Evolutionary conservation across 2,797 vertebrate genomes (phyloP), one percentile per base, ranked within the genome.

Genomic region (Rhinophrynus dorsalis): DNA sequence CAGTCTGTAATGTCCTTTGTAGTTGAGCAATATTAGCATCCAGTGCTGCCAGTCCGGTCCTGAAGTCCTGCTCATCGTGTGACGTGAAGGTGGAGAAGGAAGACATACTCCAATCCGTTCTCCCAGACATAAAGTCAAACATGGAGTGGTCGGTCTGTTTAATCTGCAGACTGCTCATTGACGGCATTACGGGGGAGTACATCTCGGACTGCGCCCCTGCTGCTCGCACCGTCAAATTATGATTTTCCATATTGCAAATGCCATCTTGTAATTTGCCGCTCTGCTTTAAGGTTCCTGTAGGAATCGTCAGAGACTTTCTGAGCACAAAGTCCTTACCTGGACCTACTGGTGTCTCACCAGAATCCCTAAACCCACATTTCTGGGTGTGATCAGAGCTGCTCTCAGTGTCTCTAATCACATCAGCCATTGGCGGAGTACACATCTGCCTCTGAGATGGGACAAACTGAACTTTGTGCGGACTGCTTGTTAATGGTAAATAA

Each of bases 1-100:
- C 92, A 47, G 80, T 83, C 29, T 89, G 86, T 2, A 99, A 80
- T 0, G 94, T 94, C 61, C 79, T 91, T 85, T 96, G 94, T 56
- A 97, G 85, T 57, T 82, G 90, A 20, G 92, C 92, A 18, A 98
- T 98, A 75, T 93, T 95, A 33, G 94, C 95, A 33, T 99, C 97
- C 77, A 98, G 81, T 0, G 94, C 93, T 1, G 91, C 95, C 65
- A 98, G 85, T 12, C 94, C 93, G 0, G 90, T 92, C 48, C 88
- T 88, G 52, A 99, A 98, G 17, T 92, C 91, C 6, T 87, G 89
- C 76, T 98, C 95, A 21, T 96, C 95, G 26, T 48, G 88, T 12
- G 95, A 96, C 48, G 94, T 90, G 60, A 96, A 96, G 0, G 92
- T 95, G 6, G 94, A 94, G 30, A 88, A 83, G 1, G 95, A 94